Conservation (phyloP, 1,140 invertebrate species). For the Holcopasites calliopsidis region DNA sequence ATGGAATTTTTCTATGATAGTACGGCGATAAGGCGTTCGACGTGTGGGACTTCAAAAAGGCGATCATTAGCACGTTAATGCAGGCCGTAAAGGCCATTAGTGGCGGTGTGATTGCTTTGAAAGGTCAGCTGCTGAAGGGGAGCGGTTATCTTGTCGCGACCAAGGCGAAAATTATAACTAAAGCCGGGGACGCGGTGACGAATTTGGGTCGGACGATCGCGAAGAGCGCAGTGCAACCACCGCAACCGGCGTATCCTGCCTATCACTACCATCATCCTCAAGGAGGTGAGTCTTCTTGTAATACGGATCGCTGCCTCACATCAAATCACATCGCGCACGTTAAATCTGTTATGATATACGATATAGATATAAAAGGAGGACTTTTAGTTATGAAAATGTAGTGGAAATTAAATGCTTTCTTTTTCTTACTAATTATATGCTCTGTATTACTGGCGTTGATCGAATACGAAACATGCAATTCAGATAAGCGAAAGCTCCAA, state of each 20-base stretch:
- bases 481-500: no score
- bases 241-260: slow-evolving; percentile 55
- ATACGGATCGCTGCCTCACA: no score
- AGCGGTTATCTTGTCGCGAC: slow-evolving; percentile 87
- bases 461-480: no score
- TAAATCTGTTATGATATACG: no score
- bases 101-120: slow-evolving; percentile 89
- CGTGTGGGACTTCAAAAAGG: slow-evolving; percentile 89
- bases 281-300: slow-evolving; percentile 9
- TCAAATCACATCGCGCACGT: no score
- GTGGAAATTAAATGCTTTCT: no score
- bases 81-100: slow-evolving; percentile 92
- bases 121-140: slow-evolving; percentile 91
- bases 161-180: slow-evolving; percentile 86
- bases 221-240: slow-evolving; percentile 83
- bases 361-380: no score
- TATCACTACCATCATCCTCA: slow-evolving; percentile 58
- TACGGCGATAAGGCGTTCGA: slow-evolving; percentile 82
- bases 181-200: slow-evolving; percentile 87
- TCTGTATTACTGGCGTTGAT: no score
- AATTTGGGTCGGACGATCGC: slow-evolving; percentile 88
- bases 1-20: slow-evolving; percentile 64
- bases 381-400: no score
- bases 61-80: slow-evolving; percentile 88
- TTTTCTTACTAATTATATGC: no score